Base-by-base conservation (phyloP, 1,140 invertebrate genomes). In the Popillia japonica region DNA sequence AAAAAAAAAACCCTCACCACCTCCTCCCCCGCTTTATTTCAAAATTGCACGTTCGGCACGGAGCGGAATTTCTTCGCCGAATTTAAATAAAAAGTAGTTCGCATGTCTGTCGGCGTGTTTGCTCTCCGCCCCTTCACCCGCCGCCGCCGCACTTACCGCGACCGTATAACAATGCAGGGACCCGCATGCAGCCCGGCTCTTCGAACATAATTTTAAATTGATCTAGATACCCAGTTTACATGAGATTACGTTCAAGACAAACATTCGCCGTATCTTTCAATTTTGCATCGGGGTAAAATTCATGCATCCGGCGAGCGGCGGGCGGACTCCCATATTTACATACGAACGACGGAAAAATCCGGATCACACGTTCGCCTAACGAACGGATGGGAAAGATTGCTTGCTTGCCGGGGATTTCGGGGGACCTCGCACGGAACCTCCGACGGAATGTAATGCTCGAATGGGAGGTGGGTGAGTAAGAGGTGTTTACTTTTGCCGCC, bases 161-260 rank as follows among this genome's bases (percentile, higher is more conserved):
- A 3, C 14, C 61, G n/a, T 68, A 68, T 68, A 68, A 68, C 61
- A 68, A 68, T 68, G 61, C 61, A 68, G 22, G 27, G 27, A 68
- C 61, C 61, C 61, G 61, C 61, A 68, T 68, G 61, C 61, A 68
- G 61, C 61, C n/a, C 27, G 20, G 6, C 61, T 20, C 22, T 20
- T 68, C 61, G 61, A 68, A 68, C 61, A 68, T 68, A 68, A 68
- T 68, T 68, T 68, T 68, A 68, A 68, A 68, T 68, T 68, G 61
- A 68, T 68, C 61, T 68, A 68, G 61, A 68, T 68, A 68, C 61
- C 61, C 61, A 68, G 61, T 68, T 68, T 68, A 68, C 61, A 34
- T 68, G 61, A 68, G 61, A 68, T 68, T 68, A 68, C 61, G 61
- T 22, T 23, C n/a, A 34, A 68, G 61, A 68, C 61, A 68, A 68